phyloP scores from a whole-genome alignment of 2,113 vertebrate genomes.

The Lepus europaeus region DNA sequence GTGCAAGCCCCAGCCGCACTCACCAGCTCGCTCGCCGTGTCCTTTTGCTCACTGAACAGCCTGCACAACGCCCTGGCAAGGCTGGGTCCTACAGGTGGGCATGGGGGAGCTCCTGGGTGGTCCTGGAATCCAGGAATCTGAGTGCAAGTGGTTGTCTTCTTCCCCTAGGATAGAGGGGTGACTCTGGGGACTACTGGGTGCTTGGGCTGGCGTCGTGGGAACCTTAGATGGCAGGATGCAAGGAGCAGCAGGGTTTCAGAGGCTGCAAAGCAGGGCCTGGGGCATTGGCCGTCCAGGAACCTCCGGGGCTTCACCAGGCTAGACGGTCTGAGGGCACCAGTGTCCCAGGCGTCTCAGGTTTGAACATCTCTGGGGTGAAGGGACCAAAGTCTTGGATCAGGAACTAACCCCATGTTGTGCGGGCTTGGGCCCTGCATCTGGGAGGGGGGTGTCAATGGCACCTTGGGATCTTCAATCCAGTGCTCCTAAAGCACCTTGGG shows the following conservation, averaged over 20 bases:
- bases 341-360: neutral
- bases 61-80: neutral
- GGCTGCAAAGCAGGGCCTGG: neutral
- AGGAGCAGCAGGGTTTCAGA: neutral
- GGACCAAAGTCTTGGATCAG: conserved; percentile 38
- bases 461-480: conserved; percentile 55
- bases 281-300: neutral
- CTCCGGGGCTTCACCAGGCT: neutral
- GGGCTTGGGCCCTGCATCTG: conserved; percentile 40
- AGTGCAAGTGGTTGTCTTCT: neutral
- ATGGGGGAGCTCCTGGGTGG: neutral
- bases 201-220: neutral
- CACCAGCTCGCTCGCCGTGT: neutral
- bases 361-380: neutral
- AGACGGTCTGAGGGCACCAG: neutral
- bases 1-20: neutral
- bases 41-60: neutral
- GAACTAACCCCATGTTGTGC: conserved; percentile 1
- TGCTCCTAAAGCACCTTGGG: conserved; percentile 59
- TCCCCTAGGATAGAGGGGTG: neutral
- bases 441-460: neutral
- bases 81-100: neutral
- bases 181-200: neutral
- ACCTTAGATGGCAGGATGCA: neutral
- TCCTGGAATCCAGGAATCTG: conserved; percentile 4